Evolutionary conservation across 2,888 invertebrate species (phyloP).

Genomic region (Nemurella pictetii): DNA sequence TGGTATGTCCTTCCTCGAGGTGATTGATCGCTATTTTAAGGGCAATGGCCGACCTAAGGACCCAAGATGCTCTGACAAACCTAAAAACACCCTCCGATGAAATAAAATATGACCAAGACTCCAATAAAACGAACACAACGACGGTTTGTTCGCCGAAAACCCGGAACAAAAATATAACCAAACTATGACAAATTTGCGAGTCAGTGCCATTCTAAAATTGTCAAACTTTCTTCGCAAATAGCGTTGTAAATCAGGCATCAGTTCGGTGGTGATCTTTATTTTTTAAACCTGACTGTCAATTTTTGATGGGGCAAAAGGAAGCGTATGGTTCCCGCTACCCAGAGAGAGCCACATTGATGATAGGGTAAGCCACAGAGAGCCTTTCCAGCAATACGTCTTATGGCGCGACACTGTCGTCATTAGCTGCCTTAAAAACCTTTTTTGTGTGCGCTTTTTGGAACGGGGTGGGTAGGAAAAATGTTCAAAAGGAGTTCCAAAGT

Average conservation of each 20-base stretch:
- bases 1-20: constrained; percentile 22
- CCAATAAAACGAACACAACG: neutral
- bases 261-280: neutral
- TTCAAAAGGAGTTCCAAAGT: constrained; percentile 2
- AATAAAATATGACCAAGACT: constrained; percentile 9
- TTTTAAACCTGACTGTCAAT: constrained; percentile 1
- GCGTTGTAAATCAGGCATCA: neutral
- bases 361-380: constrained; percentile 37
- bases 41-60: constrained; percentile 32
- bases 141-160: neutral
- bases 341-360: constrained; percentile 31
- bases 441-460: constrained; percentile 20
- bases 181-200: neutral
- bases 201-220: neutral
- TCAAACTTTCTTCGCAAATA: neutral
- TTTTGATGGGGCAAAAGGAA: constrained; percentile 5
- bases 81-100: constrained; percentile 1
- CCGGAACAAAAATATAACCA: neutral
- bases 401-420: constrained; percentile 29
- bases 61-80: neutral
- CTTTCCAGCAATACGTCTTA: constrained; percentile 36
- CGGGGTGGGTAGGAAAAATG: constrained; percentile 11
- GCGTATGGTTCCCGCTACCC: constrained; percentile 17
- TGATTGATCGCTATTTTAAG: constrained; percentile 32
- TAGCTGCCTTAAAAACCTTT: constrained; percentile 27